Evolutionary conservation across 2,797 vertebrate species (phyloP).

Genomic region (Catharus ustulatus): DNA sequence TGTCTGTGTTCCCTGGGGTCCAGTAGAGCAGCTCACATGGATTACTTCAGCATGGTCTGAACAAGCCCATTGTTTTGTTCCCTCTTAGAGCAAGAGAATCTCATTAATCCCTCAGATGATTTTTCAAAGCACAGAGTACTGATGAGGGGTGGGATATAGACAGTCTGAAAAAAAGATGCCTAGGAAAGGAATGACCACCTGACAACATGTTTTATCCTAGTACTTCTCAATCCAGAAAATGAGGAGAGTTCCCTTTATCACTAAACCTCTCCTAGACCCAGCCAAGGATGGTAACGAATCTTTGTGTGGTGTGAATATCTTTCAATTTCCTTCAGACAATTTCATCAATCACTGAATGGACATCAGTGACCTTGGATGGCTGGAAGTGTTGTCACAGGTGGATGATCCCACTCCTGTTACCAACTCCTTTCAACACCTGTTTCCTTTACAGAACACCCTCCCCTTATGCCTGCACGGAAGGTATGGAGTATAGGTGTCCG

Average conservation of each 20-base stretch:
- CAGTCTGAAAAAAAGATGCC: background rate
- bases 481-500: background rate
- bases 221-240: background rate
- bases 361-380: background rate
- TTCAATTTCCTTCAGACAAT: background rate
- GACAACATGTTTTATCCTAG: fast-evolving
- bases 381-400: background rate
- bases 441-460: background rate
- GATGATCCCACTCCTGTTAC: background rate
- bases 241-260: background rate
- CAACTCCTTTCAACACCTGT: background rate
- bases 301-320: background rate
- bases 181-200: background rate
- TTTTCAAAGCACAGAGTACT: background rate
- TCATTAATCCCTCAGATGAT: background rate
- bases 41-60: background rate
- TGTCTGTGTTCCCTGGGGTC: background rate
- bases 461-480: background rate
- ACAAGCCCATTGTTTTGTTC: background rate
- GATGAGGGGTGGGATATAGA: background rate
- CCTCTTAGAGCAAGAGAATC: background rate
- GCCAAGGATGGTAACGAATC: background rate
- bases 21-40: background rate
- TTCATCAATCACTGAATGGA: background rate
- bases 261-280: background rate